Conservation (phyloP, 53 echinoderm and acorn worm genomes). For the Holothuria scabra region DNA sequence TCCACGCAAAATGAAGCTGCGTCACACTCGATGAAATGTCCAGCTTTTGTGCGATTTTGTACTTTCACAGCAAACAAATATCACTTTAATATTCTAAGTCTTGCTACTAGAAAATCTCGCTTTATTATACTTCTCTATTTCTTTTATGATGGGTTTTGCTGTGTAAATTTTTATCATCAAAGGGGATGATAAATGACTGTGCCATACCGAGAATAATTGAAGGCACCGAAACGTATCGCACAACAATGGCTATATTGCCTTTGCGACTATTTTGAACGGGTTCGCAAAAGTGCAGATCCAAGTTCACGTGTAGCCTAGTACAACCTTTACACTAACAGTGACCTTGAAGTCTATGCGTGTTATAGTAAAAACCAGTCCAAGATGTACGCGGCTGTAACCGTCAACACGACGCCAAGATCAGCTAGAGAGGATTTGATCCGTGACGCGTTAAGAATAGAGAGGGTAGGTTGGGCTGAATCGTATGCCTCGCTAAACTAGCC, state of each 20-base stretch:
- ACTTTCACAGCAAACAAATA: too few relatives aligned
- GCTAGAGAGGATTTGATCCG: conserved; percentile 32
- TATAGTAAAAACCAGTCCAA: conserved; percentile 33
- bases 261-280: conserved; percentile 3
- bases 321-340: conserved; percentile 30
- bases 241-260: conserved; percentile 31
- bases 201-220: conserved; percentile 33
- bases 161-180: conserved; percentile 32
- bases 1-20: too few relatives aligned
- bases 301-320: conserved; percentile 19
- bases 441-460: conserved; percentile 37
- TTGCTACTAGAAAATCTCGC: too few relatives aligned
- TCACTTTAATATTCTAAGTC: too few relatives aligned
- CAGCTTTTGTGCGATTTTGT: too few relatives aligned
- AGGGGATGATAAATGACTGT: conserved; percentile 17
- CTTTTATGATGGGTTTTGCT: neutral
- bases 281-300: conserved; percentile 12
- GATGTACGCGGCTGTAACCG: conserved; percentile 22
- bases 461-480: conserved; percentile 31
- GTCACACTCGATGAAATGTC: too few relatives aligned
- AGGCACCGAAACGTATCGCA: conserved; percentile 31
- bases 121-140: too few relatives aligned
- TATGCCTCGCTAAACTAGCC: conserved; percentile 25
- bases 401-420: conserved; percentile 34
- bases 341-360: conserved; percentile 27